phyloP scores from a whole-genome alignment of 2,888 invertebrate species.

The Platypus cylindrus region DNA sequence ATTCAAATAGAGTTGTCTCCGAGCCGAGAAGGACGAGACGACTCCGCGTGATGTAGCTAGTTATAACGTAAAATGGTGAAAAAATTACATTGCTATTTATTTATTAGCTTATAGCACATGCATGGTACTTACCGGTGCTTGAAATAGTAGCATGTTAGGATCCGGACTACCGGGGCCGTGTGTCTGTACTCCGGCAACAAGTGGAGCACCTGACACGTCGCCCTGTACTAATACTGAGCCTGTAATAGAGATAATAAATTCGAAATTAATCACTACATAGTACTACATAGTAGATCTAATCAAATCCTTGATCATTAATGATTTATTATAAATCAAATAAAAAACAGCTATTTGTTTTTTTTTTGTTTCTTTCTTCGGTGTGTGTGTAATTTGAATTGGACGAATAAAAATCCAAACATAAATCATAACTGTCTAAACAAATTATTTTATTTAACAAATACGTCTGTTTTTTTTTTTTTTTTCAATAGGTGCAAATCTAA shows the following conservation, averaged over 20 bases:
- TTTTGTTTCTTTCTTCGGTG: slow-evolving; percentile 1
- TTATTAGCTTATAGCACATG: not conserved
- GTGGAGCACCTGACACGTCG: slow-evolving; percentile 33
- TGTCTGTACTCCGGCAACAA: slow-evolving; percentile 43
- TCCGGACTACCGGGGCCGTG: slow-evolving; percentile 47
- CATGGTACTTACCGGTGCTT: slow-evolving; percentile 70
- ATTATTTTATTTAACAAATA: too few relatives aligned
- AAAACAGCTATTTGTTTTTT: not conserved
- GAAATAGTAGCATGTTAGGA: slow-evolving; percentile 88
- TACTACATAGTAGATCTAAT: too few relatives aligned
- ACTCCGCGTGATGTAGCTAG: too few relatives aligned
- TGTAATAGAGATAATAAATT: slow-evolving; percentile 21
- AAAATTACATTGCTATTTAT: not conserved
- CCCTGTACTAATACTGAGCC: slow-evolving; percentile 35
- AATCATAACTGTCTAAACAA: too few relatives aligned
- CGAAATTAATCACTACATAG: slow-evolving; percentile 1
- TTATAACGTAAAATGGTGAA: too few relatives aligned
- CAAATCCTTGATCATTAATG: too few relatives aligned
- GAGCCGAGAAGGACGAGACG: too few relatives aligned
- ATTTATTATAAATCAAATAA: slow-evolving; percentile 1
- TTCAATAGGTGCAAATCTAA: too few relatives aligned
- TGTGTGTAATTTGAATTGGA: too few relatives aligned
- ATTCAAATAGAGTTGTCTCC: too few relatives aligned
- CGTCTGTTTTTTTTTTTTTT: too few relatives aligned
- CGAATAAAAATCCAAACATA: too few relatives aligned